A percentile compares a stretch with the other conserved stretches of the same genome.
Conservation (phyloP, 2,113 vertebrate genomes). For the Chloropsis cyanopogon region DNA sequence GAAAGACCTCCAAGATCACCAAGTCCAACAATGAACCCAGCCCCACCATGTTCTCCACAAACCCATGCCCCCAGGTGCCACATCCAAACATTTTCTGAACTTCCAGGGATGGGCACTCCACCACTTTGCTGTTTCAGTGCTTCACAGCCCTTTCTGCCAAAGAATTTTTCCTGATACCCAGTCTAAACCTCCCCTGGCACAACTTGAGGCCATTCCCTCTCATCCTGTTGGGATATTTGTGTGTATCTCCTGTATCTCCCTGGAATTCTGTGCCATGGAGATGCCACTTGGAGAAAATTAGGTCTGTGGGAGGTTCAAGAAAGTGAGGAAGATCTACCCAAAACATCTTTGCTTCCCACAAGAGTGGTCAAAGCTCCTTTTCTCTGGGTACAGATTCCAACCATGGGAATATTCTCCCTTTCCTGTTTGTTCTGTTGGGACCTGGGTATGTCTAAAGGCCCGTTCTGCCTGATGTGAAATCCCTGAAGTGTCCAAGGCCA, state of each 20-base stretch:
- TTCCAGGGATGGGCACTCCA: background rate
- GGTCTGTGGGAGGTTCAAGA: background rate
- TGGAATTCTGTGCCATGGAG: rapidly evolving
- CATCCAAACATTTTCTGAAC: background rate
- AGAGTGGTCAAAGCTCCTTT: background rate
- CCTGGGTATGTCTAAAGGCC: background rate
- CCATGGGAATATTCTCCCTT: background rate
- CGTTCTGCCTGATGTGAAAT: rapidly evolving
- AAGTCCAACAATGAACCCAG: background rate
- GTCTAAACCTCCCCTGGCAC: background rate
- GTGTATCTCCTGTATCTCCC: background rate
- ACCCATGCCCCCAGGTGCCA: background rate
- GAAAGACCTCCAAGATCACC: background rate
- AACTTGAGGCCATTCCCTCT: background rate
- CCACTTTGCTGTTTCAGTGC: background rate
- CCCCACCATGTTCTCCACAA: background rate
- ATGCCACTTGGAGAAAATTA: background rate
- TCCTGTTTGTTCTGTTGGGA: background rate
- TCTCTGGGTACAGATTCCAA: background rate
- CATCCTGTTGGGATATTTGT: background rate
- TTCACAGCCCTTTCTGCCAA: background rate
- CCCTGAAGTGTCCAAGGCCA: background rate
- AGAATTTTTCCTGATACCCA: background rate
- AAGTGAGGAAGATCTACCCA: background rate
- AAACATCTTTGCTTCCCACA: background rate